phyloP scores from a whole-genome alignment of 2,113 vertebrate genomes.

The Turnix velox region DNA sequence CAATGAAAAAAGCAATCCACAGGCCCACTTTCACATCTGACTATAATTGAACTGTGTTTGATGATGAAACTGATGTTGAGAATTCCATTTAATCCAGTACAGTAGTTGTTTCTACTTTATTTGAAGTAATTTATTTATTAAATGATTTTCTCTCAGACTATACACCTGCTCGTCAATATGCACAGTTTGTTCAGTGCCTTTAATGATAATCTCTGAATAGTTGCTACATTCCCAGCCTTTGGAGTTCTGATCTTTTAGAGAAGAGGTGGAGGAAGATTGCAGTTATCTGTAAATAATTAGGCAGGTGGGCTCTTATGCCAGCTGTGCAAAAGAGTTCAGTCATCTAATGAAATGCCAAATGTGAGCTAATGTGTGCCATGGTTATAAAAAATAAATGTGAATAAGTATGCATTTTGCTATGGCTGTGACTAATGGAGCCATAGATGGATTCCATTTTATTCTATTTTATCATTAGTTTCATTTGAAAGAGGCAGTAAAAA shows the following conservation, averaged over 20 bases:
- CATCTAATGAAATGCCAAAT: neutral
- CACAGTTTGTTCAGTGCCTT: neutral
- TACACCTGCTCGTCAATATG: neutral
- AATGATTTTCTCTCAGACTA: neutral
- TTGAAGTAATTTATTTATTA: neutral
- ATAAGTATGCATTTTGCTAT: neutral
- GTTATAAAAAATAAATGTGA: neutral
- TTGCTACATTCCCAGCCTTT: neutral
- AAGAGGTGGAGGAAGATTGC: neutral
- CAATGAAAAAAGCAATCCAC: neutral
- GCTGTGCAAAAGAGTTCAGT: neutral
- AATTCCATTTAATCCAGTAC: neutral
- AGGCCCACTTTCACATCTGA: neutral
- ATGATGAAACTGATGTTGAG: neutral
- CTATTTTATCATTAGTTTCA: neutral
- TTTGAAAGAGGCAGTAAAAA: neutral
- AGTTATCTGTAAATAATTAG: slow-evolving; percentile 9
- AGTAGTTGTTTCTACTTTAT: neutral
- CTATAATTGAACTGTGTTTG: neutral
- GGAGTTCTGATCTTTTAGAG: neutral
- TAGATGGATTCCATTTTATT: neutral
- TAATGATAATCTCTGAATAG: neutral
- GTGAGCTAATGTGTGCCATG: neutral
- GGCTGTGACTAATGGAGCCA: neutral
- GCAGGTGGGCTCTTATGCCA: neutral